Base-by-base conservation (phyloP, 1,140 invertebrate genomes). In the Drosophila fuyamai region DNA sequence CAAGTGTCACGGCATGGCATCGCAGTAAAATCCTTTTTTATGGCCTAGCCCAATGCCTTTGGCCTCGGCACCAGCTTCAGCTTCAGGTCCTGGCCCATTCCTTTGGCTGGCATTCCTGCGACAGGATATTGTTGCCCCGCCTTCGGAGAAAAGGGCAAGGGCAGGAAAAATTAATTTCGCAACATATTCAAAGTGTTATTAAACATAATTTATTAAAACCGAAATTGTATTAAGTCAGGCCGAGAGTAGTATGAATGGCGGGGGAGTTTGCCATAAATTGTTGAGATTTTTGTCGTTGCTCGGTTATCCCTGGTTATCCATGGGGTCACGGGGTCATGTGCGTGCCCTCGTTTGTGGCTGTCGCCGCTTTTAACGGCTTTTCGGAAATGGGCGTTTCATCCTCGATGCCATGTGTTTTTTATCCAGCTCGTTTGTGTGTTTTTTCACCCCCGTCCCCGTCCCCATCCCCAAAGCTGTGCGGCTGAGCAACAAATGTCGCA, bases 201-300 rank as follows among this genome's bases (percentile, higher is more conserved):
- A 90, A 91, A 89, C 88, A 91, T 91, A 91, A 91, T 91, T 91
- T 89, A 89, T 89, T 89, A 89, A 89, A 89, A 89, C 82, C 86
- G 81, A 90, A 89, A 90, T 90, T 90, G 75, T 90, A 89, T 90
- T 67, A 90, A 81, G 71, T 77, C 81, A 68, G 61, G 72, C 61
- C 48, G 57, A 71, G 53, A 10, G 54, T 16, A 35, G 38, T 6
- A 8, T 16, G 32, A 10, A 13, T 46, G 8, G 50, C 27, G 36
- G 40, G 46, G 73, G 67, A 58, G 65, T 16, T 38, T 50, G 48
- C 76, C 72, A 88, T 88, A 88, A 83, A 88, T 88, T 89, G 71
- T 84, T 89, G 68, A 84, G 73, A 80, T 89, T 88, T 74, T 83
- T 67, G 73, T 55, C 51, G 51, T 53, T 36, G 73, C 32, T 43